Evolutionary conservation across 2,113 vertebrate genomes (phyloP).

Genomic region (Daboia siamensis): DNA sequence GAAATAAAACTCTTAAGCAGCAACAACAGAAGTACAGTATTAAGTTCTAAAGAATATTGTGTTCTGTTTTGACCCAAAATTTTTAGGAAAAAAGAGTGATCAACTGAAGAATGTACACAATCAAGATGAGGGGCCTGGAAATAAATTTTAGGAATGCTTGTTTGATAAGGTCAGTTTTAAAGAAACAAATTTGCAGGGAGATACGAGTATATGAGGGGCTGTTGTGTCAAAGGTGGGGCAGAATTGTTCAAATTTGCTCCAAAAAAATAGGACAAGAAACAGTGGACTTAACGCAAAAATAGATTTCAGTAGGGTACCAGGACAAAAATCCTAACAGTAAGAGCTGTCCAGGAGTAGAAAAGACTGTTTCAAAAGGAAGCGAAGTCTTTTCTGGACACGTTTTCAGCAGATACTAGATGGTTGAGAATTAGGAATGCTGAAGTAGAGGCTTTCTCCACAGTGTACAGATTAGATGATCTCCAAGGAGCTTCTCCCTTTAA

Average conservation of each 20-base stretch:
- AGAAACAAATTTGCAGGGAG: too few species aligned
- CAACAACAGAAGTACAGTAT: neutral
- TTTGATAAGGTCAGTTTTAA: too few species aligned
- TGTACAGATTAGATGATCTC: neutral
- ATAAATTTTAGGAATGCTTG: too few species aligned
- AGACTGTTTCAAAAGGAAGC: neutral
- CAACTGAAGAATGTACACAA: too few species aligned
- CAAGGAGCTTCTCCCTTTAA: neutral
- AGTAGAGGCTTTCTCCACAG: neutral
- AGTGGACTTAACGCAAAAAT: neutral
- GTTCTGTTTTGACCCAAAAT: too few species aligned
- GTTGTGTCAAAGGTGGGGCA: too few species aligned
- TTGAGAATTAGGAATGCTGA: neutral
- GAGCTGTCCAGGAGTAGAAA: neutral
- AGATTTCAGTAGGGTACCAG: neutral
- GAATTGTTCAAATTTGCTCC: too few species aligned
- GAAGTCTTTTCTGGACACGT: neutral
- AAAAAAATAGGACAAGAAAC: too few species aligned
- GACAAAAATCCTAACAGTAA: neutral
- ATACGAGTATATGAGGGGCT: too few species aligned
- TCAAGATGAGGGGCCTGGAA: too few species aligned
- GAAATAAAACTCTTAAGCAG: neutral
- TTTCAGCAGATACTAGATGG: neutral
- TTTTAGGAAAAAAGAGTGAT: too few species aligned
- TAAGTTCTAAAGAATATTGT: too few species aligned